Conservation (phyloP, 2,888 invertebrate species). For the Drosophila yooni region DNA sequence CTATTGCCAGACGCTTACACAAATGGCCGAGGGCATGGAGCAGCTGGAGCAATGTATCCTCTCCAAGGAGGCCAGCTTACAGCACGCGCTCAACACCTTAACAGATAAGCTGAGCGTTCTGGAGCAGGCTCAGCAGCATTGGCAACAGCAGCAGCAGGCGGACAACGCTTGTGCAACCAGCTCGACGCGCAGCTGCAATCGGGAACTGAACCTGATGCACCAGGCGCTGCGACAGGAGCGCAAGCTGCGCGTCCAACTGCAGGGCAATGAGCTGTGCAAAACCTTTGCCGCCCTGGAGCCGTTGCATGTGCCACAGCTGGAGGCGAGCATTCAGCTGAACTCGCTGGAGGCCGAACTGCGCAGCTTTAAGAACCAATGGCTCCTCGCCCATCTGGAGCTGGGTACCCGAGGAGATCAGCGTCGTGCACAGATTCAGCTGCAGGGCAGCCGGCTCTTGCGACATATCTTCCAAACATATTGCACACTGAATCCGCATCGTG, state of each 20-base stretch:
- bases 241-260: constrained; percentile 86
- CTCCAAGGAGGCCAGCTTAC: constrained; percentile 96
- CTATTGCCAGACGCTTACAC: constrained; percentile 62
- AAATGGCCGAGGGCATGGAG: constrained; percentile 86
- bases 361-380: constrained; percentile 77
- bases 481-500: constrained; percentile 82
- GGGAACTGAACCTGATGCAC: constrained; percentile 68
- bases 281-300: constrained; percentile 86
- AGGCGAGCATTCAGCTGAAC: constrained; percentile 52
- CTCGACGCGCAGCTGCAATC: constrained; percentile 63
- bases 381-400: constrained; percentile 71
- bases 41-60: constrained; percentile 89
- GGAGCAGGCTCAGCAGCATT: constrained; percentile 93
- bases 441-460: constrained; percentile 70
- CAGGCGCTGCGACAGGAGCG: constrained; percentile 85
- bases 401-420: constrained; percentile 42
- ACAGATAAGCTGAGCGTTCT: constrained; percentile 95
- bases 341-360: constrained; percentile 81
- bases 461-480: constrained; percentile 84
- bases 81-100: constrained; percentile 96
- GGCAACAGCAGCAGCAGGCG: constrained; percentile 91
- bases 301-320: constrained; percentile 85
- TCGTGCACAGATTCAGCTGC: constrained; percentile 75
- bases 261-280: constrained; percentile 86
- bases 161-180: constrained; percentile 79